Percentiles rank a stretch among this genome's conserved stretches.
These are phyloP conservation scores for Heterodera filipjevi DNA, from an alignment of 2,888 invertebrate species.

Conservation along the genomic window DNA sequence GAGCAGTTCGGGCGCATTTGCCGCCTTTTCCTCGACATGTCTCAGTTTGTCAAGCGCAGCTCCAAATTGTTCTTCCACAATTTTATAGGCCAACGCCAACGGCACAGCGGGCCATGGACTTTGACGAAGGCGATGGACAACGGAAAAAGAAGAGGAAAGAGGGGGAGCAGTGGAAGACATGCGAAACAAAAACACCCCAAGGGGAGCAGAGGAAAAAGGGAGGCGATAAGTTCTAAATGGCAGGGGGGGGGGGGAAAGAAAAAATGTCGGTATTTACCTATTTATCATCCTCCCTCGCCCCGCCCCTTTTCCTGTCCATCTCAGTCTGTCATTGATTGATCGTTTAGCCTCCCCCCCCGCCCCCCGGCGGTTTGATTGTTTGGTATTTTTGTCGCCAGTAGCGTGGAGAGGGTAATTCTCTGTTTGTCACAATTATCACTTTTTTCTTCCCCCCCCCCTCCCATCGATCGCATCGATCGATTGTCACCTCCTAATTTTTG, in stretches of 20 bases:
- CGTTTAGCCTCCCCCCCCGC: neutral
- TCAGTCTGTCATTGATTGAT: neutral
- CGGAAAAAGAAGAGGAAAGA: neutral
- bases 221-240: neutral
- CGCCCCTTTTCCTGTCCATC: neutral
- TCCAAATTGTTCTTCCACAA: constrained; percentile 41
- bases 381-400: too few species aligned
- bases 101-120: constrained; percentile 49
- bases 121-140: constrained; percentile 22
- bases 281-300: too few species aligned
- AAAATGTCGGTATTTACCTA: too few species aligned
- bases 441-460: too few species aligned
- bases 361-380: neutral
- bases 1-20: constrained; percentile 10
- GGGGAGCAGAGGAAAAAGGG: neutral
- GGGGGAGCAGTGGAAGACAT: neutral
- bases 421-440: too few species aligned
- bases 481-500: neutral
- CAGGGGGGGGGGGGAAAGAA: neutral
- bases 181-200: neutral
- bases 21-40: neutral
- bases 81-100: constrained; percentile 46
- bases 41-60: constrained; percentile 44
- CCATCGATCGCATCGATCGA: neutral
- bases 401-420: too few species aligned